Conservation (phyloP, 2,888 invertebrate genomes). For the Lepidonotus clava region DNA sequence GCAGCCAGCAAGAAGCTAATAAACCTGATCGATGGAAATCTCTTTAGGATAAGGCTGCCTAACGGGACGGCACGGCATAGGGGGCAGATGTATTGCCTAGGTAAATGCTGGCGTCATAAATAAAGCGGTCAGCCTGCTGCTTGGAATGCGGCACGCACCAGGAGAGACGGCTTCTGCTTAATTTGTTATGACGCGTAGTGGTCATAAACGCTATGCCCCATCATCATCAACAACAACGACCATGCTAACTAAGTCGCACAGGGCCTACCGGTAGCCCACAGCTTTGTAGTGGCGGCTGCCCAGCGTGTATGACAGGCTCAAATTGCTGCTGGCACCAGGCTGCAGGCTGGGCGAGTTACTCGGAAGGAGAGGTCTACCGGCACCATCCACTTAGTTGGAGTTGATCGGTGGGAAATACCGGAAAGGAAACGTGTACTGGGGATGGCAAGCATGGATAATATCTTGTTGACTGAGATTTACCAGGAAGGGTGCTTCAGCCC, state of each 20-base stretch:
- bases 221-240: not conserved
- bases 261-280: no score
- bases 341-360: no score
- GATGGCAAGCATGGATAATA: no score
- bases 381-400: no score
- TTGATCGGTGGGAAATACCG: no score
- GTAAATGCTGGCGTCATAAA: not conserved
- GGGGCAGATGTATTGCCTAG: not conserved
- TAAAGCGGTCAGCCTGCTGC: not conserved
- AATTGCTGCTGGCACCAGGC: no score
- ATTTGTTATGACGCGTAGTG: not conserved
- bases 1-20: constrained; percentile 2
- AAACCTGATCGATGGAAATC: constrained; percentile 35
- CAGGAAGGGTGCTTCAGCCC: no score
- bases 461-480: no score
- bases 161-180: not conserved
- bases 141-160: not conserved
- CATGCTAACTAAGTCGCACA: constrained; percentile 10
- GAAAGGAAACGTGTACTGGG: no score
- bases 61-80: not conserved
- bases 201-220: not conserved
- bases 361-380: no score
- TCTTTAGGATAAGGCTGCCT: constrained; percentile 29
- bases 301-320: no score
- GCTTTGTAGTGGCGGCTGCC: no score